phyloP scores from a whole-genome alignment of 1,140 invertebrate species.

The Drosophila sechellia region DNA sequence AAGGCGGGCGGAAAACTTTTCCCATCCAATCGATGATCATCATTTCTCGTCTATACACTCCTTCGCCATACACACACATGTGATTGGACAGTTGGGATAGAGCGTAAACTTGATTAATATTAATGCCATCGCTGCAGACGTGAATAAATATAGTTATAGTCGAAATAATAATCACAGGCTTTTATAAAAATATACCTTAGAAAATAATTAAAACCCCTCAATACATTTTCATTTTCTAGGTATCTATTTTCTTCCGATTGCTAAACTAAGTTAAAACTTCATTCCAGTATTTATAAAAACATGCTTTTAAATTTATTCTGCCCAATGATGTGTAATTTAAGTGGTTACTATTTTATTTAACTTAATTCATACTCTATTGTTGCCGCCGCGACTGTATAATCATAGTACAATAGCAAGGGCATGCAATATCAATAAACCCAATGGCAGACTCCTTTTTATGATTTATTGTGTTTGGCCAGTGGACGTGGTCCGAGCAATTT shows the following conservation, averaged over 20 bases:
- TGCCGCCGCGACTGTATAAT: constrained; percentile 5
- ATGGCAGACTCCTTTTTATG: constrained; percentile 61
- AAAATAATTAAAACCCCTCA: too few species aligned
- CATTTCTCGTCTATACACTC: constrained; percentile 42
- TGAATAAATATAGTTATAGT: constrained; percentile 1
- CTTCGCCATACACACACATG: constrained; percentile 23
- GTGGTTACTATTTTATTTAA: not conserved
- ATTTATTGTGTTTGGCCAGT: constrained; percentile 72
- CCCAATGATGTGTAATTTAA: too few species aligned
- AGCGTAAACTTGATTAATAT: constrained; percentile 75
- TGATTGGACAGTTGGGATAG: constrained; percentile 15
- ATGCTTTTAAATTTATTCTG: too few species aligned
- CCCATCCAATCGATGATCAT: constrained; percentile 58
- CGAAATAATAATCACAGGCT: too few species aligned
- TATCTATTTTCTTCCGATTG: too few species aligned
- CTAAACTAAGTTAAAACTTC: too few species aligned
- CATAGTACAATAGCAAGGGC: constrained; percentile 54
- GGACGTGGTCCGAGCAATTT: constrained; percentile 55
- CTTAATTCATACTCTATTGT: not conserved
- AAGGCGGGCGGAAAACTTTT: constrained; percentile 60
- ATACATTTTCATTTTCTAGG: too few species aligned
- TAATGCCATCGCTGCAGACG: constrained; percentile 37
- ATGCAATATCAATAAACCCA: constrained; percentile 77
- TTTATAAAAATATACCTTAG: too few species aligned
- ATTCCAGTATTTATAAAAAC: too few species aligned